phyloP scores from a whole-genome alignment of 2,113 vertebrate genomes.

The human (Homo sapiens) region DNA sequence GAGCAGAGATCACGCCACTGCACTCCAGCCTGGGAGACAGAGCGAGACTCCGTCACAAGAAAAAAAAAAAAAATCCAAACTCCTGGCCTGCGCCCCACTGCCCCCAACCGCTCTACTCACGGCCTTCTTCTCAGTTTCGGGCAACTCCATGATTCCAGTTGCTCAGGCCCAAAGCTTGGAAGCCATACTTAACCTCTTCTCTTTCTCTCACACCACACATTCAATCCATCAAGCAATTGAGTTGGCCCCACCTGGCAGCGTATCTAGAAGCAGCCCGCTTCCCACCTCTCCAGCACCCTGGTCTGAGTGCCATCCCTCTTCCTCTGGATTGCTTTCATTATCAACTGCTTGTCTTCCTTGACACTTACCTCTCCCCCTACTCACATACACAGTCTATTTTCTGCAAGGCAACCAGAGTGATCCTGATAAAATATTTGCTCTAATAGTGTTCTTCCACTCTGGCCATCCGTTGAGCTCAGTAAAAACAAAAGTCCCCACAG shows the following conservation, averaged over 20 bases:
- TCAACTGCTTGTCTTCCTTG: background rate
- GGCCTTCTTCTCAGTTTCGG: too few species aligned
- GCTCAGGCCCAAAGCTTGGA: background rate
- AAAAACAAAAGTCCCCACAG: background rate
- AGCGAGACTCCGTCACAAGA: too few species aligned
- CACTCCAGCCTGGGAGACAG: too few species aligned
- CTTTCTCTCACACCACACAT: background rate
- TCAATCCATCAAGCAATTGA: background rate
- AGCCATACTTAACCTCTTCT: background rate
- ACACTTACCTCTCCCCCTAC: background rate
- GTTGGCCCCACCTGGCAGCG: background rate
- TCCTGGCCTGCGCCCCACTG: background rate
- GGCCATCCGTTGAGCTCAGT: background rate
- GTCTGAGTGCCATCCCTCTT: background rate
- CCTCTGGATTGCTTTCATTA: background rate
- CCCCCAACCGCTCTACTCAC: background rate
- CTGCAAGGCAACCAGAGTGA: fast-evolving
- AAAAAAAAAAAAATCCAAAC: background rate
- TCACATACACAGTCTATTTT: background rate
- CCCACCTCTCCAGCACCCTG: background rate
- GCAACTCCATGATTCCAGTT: too few species aligned
- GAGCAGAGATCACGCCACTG: too few species aligned
- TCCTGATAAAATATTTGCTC: background rate
- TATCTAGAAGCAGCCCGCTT: background rate
- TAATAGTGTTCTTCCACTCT: background rate